Evolutionary conservation across 1,140 invertebrate genomes (phyloP), one percentile per base, ranked within the genome.

Genomic region (Phthorimaea operculella): DNA sequence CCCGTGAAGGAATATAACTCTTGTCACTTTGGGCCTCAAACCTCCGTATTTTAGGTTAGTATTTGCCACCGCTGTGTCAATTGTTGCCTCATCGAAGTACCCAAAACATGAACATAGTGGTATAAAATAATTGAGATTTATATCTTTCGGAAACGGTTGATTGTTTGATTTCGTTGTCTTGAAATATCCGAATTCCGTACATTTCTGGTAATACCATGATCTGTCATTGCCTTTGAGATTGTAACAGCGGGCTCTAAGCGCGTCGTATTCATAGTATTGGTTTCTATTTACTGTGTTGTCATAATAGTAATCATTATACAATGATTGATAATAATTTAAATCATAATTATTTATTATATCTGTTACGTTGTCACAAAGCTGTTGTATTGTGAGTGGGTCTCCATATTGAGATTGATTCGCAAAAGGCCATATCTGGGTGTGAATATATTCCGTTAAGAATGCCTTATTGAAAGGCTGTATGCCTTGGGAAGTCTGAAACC

Each of bases 181-280:
- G 76, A 88, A 93, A 79, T 90, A 94, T 44, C 92, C 92, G 66
- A 90, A 94, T 79, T 94, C 92, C 10, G 88, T 89, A 78, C 93
- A 94, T 0, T 90, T 93, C 76, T 94, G 92, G 66, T 92, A 93
- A 7, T 78, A 84, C 92, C 92, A 94, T 12, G 28, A 18, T 1
- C 8, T 28, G 6, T 28, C 2, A 28, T n/a, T n/a, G n/a, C n/a
- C n/a, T n/a, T n/a, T n/a, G n/a, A n/a, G n/a, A n/a, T n/a, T n/a
- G n/a, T n/a, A n/a, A n/a, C n/a, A n/a, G n/a, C n/a, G n/a, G n/a
- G n/a, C n/a, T n/a, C n/a, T n/a, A n/a, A n/a, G n/a, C n/a, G n/a
- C n/a, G n/a, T n/a, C n/a, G n/a, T n/a, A n/a, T n/a, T n/a, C n/a
- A n/a, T n/a, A n/a, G n/a, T n/a, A n/a, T n/a, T n/a, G n/a, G n/a